Conservation (phyloP, 2,113 vertebrate species). For the Anarrhichthys ocellatus region DNA sequence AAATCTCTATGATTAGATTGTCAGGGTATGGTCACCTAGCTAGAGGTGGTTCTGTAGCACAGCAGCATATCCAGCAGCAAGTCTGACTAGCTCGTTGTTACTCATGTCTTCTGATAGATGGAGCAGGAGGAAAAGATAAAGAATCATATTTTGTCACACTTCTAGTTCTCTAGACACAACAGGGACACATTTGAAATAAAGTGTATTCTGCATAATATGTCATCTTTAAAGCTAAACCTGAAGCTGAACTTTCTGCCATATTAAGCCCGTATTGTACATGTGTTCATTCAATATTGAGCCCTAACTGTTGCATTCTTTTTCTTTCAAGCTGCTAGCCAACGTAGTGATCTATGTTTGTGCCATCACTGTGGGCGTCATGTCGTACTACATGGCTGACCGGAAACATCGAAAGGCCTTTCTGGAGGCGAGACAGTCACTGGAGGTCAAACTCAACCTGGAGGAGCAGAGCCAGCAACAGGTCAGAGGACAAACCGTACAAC, state of each 20-base stretch:
- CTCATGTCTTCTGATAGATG: background rate
- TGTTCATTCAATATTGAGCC: background rate
- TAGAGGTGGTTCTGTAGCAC: background rate
- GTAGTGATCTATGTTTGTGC: constrained; percentile 91
- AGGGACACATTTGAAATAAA: no score
- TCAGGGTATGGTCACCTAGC: background rate
- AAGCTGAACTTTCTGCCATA: background rate
- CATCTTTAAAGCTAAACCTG: background rate
- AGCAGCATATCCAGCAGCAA: background rate
- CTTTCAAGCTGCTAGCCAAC: constrained; percentile 90
- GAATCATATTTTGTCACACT: background rate
- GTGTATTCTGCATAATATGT: background rate
- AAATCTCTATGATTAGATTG: no score
- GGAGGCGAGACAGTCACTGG: constrained; percentile 94
- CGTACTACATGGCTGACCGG: constrained; percentile 97
- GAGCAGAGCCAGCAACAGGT: constrained; percentile 99
- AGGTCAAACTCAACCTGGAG: constrained; percentile 97
- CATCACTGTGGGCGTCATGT: constrained; percentile 94
- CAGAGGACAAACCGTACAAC: constrained; percentile 27
- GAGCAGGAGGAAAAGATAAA: background rate
- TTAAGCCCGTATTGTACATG: background rate
- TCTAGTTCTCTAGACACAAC: no score
- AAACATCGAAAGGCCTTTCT: constrained; percentile 98
- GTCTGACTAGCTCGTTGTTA: background rate
- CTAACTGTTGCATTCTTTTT: constrained; percentile 22